Percentiles rank a stretch among this genome's conserved stretches.
Evolutionary conservation across 2,797 vertebrate genomes (phyloP).

Genomic region (Crenuchus spilurus): DNA sequence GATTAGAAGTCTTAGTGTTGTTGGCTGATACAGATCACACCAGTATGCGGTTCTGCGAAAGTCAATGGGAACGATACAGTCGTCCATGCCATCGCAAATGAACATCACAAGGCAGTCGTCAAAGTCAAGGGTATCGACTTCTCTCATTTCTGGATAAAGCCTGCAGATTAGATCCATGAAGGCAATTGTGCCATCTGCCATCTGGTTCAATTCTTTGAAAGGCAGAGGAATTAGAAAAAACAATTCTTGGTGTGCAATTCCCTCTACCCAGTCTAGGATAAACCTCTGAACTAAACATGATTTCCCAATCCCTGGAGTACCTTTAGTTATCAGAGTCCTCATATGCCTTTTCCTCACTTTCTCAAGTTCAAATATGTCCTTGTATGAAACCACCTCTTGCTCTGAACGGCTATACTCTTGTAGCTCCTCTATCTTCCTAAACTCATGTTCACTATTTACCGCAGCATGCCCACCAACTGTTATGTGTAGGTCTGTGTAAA

Average conservation of each 20-base stretch:
- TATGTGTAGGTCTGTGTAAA: slow-evolving; percentile 66
- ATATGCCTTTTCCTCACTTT: neutral
- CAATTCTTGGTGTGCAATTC: slow-evolving; percentile 62
- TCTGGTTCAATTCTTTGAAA: slow-evolving; percentile 68
- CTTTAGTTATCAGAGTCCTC: slow-evolving; percentile 60
- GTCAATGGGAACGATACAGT: slow-evolving; percentile 63
- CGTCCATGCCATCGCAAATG: slow-evolving; percentile 78
- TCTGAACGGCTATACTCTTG: slow-evolving; percentile 47
- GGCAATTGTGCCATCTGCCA: slow-evolving; percentile 55
- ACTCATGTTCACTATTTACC: slow-evolving; percentile 76
- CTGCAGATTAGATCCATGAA: slow-evolving; percentile 65
- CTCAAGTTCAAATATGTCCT: slow-evolving; percentile 57
- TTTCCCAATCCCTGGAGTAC: slow-evolving; percentile 77
- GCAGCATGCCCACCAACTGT: slow-evolving; percentile 59
- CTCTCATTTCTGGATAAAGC: slow-evolving; percentile 71
- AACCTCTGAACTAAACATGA: slow-evolving; percentile 69
- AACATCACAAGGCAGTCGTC: slow-evolving; percentile 67
- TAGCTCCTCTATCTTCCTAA: slow-evolving; percentile 64
- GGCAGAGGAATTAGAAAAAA: slow-evolving; percentile 72
- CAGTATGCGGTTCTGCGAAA: slow-evolving; percentile 61
- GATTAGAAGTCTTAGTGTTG: slow-evolving; percentile 60
- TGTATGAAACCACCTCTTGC: slow-evolving; percentile 14
- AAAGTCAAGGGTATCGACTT: slow-evolving; percentile 56
- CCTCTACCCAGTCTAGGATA: slow-evolving; percentile 74
- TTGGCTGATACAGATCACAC: slow-evolving; percentile 32